Base-by-base conservation (phyloP, 2,797 vertebrate genomes). In the Onychomys arenicola region DNA sequence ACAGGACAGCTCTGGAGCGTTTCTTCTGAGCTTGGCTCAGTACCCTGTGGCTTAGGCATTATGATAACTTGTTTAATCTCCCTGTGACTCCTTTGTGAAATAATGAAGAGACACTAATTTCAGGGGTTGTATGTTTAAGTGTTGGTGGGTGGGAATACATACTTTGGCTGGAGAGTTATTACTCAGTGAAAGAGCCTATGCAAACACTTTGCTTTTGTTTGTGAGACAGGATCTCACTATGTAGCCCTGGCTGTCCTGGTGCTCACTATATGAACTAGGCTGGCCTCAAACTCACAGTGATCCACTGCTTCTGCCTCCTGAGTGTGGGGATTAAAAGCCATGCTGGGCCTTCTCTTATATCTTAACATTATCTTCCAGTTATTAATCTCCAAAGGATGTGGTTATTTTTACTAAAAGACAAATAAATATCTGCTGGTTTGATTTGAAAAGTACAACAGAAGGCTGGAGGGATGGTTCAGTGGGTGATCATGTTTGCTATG, bases 31-130 rank as follows among this genome's bases (percentile, higher is more conserved):
- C 46, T 29, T 11, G 21, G 21, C 75, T 55, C 63, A 89, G 14
- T 29, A 59, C 93, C 55, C 52, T 27, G 14, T 71, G 59, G 29
- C 57, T 90, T 65, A 11, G 83, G 52, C 71, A 55, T 29, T 73
- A 52, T 92, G 40, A 21, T 85, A 77, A 78, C 2, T 86, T 46
- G 90, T 43, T 87, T 83, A 27, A 55, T 91, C 71, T 85, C 90
- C 76, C 40, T 88, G 6, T 77, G 76, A n/a, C 75, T 43, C 32
- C 80, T 84, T 84, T 91, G 61, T 93, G 77, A 94, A 95, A 92
- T 63, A 25, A 43, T 69, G 7, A 93, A 80, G 40, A 91, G 75
- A 23, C 91, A 82, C 32, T 29, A 57, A 46, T 76, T 59, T n/a
- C 14, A 80, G 94, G 23, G 23, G 89, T 89, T 89, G 61, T 84